Evolutionary conservation across 37 sponge, comb jelly and placozoan genomes (phyloP).

Genomic region (Tethya wilhelma): DNA sequence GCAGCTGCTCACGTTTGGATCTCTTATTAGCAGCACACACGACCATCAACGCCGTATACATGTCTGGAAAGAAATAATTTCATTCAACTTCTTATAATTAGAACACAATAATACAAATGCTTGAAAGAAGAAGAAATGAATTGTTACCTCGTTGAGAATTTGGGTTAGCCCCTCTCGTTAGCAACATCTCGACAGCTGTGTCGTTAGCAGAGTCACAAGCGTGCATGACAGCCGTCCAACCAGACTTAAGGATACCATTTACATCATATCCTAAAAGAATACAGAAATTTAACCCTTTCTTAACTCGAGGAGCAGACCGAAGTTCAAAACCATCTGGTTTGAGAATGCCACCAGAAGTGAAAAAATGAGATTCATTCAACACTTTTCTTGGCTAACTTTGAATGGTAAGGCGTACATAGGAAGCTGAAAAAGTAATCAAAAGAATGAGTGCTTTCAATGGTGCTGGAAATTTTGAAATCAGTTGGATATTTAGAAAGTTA

Average conservation of each 20-base stretch:
- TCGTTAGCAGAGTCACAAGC: slow-evolving; percentile 44
- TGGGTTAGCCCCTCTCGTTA: slow-evolving; percentile 42
- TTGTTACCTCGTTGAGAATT: slow-evolving; percentile 56
- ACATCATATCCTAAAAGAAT: slow-evolving; percentile 42
- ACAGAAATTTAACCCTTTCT: too few relatives aligned
- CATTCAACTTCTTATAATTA: not conserved
- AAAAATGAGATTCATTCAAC: too few relatives aligned
- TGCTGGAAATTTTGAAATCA: too few relatives aligned
- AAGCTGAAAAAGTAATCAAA: too few relatives aligned
- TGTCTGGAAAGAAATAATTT: not conserved
- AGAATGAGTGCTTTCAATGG: too few relatives aligned
- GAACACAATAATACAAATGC: not conserved
- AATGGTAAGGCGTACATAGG: too few relatives aligned
- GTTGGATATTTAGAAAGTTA: too few relatives aligned
- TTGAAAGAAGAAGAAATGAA: not conserved
- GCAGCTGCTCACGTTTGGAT: not conserved
- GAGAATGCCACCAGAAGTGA: too few relatives aligned
- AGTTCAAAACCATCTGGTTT: too few relatives aligned
- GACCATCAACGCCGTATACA: slow-evolving; percentile 62
- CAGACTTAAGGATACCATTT: slow-evolving; percentile 33
- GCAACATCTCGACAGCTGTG: slow-evolving; percentile 34
- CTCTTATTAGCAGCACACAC: slow-evolving; percentile 29
- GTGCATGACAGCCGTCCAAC: slow-evolving; percentile 69
- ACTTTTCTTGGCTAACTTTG: too few relatives aligned
- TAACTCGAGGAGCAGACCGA: too few relatives aligned